Base-by-base conservation (phyloP, 2,113 vertebrate genomes). In the Columbina picui region DNA sequence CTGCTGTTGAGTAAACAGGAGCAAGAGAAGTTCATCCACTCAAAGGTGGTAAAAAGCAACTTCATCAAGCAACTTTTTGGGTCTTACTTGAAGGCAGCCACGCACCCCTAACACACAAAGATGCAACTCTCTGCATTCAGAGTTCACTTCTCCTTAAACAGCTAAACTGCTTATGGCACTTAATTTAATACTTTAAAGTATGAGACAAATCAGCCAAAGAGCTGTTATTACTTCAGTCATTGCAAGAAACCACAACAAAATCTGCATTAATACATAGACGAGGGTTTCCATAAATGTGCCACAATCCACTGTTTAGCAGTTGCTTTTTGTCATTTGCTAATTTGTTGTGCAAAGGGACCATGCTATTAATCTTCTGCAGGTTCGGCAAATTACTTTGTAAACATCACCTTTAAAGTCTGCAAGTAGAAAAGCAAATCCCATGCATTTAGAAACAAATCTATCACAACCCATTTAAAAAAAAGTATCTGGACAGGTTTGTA, bases 361-460 rank as follows among this genome's bases (percentile, higher is more conserved):
- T 29, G 74, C 41, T 71, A 82, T 96, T 73, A 77, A 87, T 89
- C 76, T 74, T 50, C 34, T 2, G 17, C 76, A 77, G 71, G 77
- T 81, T 97, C 93, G 94, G 80, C 76, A 64, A 91, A 89, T 79
- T 47, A 32, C 67, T 78, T 92, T 96, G 86, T 87, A 95, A 78
- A 71, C 68, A 84, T 59, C 6, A 22, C 32, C 43, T 22, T 53
- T 30, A 93, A 84, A 67, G 84, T 92, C 78, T 93, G 96, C 87
- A 94, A 94, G 79, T 85, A 92, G 74, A 93, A 95, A 91, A 94
- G 56, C 34, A 96, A 97, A 95, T 68, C 70, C 9, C 52, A 82
- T 0, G 0, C 36, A 27, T 85, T 87, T 90, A 93, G 94, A 91
- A 94, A 76, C 29, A 95, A 84, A 96, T 84, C 47, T 93, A 85